These are phyloP conservation scores for Chaetodon auriga DNA, from an alignment of 2,113 vertebrate genomes.

Conservation along the genomic window DNA sequence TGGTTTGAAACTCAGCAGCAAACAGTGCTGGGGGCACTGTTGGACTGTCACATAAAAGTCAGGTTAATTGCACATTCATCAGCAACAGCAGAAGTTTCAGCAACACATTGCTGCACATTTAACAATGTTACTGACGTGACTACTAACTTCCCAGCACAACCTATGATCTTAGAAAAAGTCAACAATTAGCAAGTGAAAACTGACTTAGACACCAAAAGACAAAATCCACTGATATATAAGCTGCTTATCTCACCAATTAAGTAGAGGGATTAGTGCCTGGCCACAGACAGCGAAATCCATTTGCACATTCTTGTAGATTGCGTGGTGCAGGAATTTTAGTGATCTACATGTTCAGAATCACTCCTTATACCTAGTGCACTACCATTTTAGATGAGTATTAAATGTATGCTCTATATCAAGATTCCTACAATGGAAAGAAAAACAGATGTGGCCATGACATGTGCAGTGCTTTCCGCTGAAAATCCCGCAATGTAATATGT, in stretches of 20 bases:
- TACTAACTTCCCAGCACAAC: not conserved
- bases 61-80: not conserved
- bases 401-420: not conserved
- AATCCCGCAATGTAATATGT: not conserved
- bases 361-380: not conserved
- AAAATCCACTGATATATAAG: not conserved
- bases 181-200: not conserved
- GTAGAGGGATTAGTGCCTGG: not conserved
- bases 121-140: not conserved
- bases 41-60: not conserved
- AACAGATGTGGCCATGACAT: too few species aligned
- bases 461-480: too few species aligned
- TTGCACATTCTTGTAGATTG: not conserved
- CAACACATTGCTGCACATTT: not conserved
- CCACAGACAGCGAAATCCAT: not conserved
- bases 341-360: not conserved
- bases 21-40: not conserved
- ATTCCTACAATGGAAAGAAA: not conserved
- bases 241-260: slow-evolving; percentile 6
- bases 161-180: not conserved
- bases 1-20: too few species aligned
- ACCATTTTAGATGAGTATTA: not conserved
- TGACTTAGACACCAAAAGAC: not conserved
- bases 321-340: not conserved
- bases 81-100: not conserved